Conservation (phyloP, 2,113 vertebrate species). For the Vombatus ursinus region DNA sequence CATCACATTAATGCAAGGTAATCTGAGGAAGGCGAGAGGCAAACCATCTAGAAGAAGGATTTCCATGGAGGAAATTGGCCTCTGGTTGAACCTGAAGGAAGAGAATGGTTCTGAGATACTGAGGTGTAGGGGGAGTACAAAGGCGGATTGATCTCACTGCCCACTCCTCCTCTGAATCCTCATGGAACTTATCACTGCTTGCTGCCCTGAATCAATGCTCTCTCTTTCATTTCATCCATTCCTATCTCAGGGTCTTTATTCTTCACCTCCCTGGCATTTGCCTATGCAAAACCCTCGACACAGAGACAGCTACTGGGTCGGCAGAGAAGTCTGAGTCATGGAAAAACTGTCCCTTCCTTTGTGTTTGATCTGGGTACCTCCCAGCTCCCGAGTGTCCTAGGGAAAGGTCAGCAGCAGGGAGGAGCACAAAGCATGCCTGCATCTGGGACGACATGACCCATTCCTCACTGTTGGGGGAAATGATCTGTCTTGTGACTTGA, state of each 20-base stretch:
- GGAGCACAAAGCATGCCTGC: not conserved
- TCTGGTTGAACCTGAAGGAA: no score
- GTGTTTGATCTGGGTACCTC: not conserved
- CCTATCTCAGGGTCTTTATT: not conserved
- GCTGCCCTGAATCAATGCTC: no score
- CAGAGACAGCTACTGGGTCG: not conserved
- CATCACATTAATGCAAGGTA: not conserved
- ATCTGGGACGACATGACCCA: not conserved
- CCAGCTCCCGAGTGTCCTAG: not conserved
- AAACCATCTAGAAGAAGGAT: not conserved
- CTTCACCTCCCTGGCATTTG: not conserved
- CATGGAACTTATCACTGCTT: not conserved
- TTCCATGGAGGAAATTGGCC: not conserved
- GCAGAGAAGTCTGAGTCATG: not conserved
- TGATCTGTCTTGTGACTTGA: not conserved
- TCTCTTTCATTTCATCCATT: not conserved
- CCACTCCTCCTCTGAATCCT: not conserved
- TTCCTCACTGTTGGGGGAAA: not conserved
- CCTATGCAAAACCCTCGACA: not conserved
- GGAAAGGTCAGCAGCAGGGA: not conserved
- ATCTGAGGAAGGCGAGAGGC: not conserved
- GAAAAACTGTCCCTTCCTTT: not conserved
- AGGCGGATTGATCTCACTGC: not conserved
- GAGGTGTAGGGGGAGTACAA: not conserved
- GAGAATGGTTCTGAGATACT: not conserved